Percentiles rank a stretch among this genome's conserved stretches.
phyloP scores from a whole-genome alignment of 1,140 invertebrate genomes.

The Phymorhynchus buccinoides region DNA sequence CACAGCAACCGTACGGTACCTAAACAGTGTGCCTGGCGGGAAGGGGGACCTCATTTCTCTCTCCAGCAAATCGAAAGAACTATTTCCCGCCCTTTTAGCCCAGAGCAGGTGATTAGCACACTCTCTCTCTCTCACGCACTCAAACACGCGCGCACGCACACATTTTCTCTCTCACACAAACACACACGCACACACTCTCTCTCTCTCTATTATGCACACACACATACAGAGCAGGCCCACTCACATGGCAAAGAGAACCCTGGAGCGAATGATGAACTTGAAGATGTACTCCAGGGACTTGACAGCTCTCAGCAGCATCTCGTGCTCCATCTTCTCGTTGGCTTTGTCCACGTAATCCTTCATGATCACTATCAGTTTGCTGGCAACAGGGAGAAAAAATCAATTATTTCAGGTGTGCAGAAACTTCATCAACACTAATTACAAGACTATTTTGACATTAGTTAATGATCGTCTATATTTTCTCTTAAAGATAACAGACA shows the following conservation, averaged over 20 bases:
- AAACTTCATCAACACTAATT: too few relatives aligned
- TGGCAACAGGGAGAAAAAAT: slow-evolving; percentile 65
- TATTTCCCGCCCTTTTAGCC: too few relatives aligned
- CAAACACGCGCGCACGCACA: neutral
- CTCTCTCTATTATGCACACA: neutral
- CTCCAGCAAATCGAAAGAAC: too few relatives aligned
- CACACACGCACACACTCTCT: neutral
- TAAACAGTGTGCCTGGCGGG: too few relatives aligned
- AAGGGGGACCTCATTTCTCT: too few relatives aligned
- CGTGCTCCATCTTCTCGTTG: slow-evolving; percentile 59
- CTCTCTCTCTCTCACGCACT: neutral
- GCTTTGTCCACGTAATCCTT: slow-evolving; percentile 77
- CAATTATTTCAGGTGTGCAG: too few relatives aligned
- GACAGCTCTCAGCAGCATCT: slow-evolving; percentile 82
- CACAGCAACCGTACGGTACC: too few relatives aligned
- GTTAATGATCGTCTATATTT: too few relatives aligned
- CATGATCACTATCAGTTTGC: slow-evolving; percentile 79
- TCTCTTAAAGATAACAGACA: too few relatives aligned
- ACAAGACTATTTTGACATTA: too few relatives aligned
- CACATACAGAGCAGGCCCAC: slow-evolving; percentile 61
- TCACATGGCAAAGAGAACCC: slow-evolving; percentile 84
- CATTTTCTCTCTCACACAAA: neutral
- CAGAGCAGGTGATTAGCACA: too few relatives aligned
- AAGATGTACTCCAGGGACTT: slow-evolving; percentile 90
- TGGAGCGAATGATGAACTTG: slow-evolving; percentile 87